Base-by-base conservation (phyloP, 2,113 vertebrate species). In the Phalacrocorax aristotelis region DNA sequence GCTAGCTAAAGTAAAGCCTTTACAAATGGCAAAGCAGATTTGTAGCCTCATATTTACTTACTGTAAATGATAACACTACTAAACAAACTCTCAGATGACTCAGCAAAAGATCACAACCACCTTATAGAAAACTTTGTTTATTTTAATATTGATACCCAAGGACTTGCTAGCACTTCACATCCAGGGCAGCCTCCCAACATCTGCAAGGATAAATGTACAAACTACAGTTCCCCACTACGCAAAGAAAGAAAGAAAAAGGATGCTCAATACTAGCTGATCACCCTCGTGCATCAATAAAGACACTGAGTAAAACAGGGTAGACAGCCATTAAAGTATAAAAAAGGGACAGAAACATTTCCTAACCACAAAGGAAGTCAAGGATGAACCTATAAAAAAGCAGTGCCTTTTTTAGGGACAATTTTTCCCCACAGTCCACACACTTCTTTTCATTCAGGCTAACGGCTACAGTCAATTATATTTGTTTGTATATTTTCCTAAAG, bases 1-100 rank as follows among this genome's bases (percentile, higher is more conserved):
- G 6, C 42, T 32, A 89, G 82, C 55, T 57, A n/a, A 84, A 84
- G 46, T 51, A 89, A 88, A 86, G 61, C 36, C 60, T 92, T 93
- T 87, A 83, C n/a, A 92, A 93, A 94, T 38, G 49, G 46, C 44
- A 82, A 83, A 94, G 40, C 18, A 86, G 60, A 90, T 68, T 46
- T 76, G 42, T 34, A 91, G 69, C 18, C 49, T 81, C 26, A 7
- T 90, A 71, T 93, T 95, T 91, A 83, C 62, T 64, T 80, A 40
- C 29, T 22, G 29, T 54, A 68, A 95, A 92, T 57, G 69, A 79
- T 66, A 80, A 90, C 46, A 66, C 13, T 66, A 78, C 80, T 68
- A 84, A 96, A 75, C 54, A 90, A 94, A 95, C 38, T 38, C 86
- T 77, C 38, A 42, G 51, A 69, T 70, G 46, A 83, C 46, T 89